These are phyloP conservation scores for Isaurus tuberculatus DNA, from an alignment of 92 coral and sea anemone species.

Conservation along the genomic window DNA sequence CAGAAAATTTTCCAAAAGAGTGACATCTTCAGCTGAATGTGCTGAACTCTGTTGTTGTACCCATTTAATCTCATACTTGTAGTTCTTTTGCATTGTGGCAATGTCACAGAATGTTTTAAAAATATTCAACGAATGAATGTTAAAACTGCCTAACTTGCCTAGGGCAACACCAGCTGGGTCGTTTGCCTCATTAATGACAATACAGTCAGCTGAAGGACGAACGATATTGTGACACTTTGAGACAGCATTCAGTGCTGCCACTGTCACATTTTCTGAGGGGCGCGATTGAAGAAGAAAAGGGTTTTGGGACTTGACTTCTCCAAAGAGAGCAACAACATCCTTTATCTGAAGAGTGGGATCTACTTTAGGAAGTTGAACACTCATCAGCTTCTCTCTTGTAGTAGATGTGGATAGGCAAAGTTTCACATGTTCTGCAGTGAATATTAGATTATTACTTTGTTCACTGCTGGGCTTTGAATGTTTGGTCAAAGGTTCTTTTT, in stretches of 20 bases:
- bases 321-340: conserved; percentile 7
- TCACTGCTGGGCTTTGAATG: conserved; percentile 1
- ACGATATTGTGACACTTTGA: conserved; percentile 11
- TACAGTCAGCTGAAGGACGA: neutral
- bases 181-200: conserved; percentile 6
- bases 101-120: conserved; percentile 27
- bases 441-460: neutral
- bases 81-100: conserved; percentile 17
- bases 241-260: conserved; percentile 1
- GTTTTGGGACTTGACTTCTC: conserved; percentile 14
- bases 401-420: conserved; percentile 13
- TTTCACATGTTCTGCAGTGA: neutral
- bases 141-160: conserved; percentile 5
- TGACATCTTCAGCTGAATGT: neutral
- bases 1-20: neutral
- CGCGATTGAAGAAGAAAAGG: conserved; percentile 20
- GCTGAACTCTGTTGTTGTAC: neutral
- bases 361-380: conserved; percentile 8
- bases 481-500: conserved; percentile 6
- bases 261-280: conserved; percentile 28
- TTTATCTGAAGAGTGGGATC: neutral
- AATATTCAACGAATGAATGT: neutral
- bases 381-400: conserved; percentile 37
- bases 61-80: conserved; percentile 18
- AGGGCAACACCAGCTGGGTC: conserved; percentile 31